Evolutionary conservation across 2,797 vertebrate species (phyloP).

Genomic region (Brachyrhaphis roseni): DNA sequence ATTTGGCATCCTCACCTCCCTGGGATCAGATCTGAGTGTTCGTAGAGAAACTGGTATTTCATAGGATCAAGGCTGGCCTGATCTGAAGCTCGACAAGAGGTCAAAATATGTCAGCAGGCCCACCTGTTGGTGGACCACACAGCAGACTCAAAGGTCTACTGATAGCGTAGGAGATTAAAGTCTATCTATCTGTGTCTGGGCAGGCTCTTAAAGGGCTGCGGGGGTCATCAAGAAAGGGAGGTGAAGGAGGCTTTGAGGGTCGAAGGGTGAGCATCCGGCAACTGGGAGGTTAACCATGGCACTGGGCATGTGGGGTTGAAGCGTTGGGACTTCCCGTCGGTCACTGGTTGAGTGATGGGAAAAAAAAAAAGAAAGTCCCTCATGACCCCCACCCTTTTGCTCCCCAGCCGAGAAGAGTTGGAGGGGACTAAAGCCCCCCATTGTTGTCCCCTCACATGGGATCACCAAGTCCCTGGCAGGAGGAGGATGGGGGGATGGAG

Average conservation of each 20-base stretch:
- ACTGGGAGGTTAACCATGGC: conserved; percentile 66
- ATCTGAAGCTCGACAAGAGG: conserved; percentile 35
- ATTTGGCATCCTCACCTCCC: not conserved
- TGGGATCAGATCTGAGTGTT: conserved; percentile 12
- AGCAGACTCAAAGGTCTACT: conserved; percentile 50
- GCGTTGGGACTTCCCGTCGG: conserved; percentile 47
- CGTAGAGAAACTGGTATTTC: conserved; percentile 23
- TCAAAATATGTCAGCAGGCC: conserved; percentile 28
- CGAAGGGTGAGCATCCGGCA: conserved; percentile 59
- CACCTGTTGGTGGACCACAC: conserved; percentile 63
- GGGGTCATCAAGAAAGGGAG: conserved; percentile 45
- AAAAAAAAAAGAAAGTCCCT: conserved; percentile 60
- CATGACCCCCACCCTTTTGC: conserved; percentile 68
- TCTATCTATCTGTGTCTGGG: conserved; percentile 45
- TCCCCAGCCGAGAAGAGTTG: conserved; percentile 79
- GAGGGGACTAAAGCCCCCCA: conserved; percentile 87
- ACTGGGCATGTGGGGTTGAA: conserved; percentile 21
- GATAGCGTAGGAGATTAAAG: conserved; percentile 53
- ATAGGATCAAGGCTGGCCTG: conserved; percentile 48
- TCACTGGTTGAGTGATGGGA: conserved; percentile 57
- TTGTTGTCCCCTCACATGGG: conserved; percentile 90
- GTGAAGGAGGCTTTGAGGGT: conserved; percentile 37
- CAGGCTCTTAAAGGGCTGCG: conserved; percentile 10
- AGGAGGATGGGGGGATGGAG: conserved; percentile 51
- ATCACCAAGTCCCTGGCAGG: conserved; percentile 85